Evolutionary conservation across 2,888 invertebrate species (phyloP).

Genomic region (Polymixis flavicincta): DNA sequence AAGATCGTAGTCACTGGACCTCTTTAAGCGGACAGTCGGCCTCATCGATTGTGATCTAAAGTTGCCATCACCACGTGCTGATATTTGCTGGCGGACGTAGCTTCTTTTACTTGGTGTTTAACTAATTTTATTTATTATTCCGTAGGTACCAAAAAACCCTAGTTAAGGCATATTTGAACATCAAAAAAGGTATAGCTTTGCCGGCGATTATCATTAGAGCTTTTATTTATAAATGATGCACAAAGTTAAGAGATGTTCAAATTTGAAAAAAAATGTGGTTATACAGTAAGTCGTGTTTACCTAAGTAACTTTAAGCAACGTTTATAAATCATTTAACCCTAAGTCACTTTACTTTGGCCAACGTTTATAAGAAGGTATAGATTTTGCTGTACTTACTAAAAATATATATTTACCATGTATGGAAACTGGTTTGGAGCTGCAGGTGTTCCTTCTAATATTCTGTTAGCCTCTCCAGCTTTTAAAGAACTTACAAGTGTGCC

Average conservation of each 20-base stretch:
- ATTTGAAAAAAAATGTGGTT: not conserved
- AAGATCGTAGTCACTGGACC: no score
- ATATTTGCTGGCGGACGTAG: no score
- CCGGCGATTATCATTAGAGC: not conserved
- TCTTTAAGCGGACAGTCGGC: no score
- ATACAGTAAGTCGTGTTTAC: not conserved
- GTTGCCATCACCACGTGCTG: no score
- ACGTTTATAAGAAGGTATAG: not conserved
- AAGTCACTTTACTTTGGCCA: no score
- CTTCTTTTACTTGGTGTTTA: no score
- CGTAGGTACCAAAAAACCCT: not conserved
- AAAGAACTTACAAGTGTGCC: conserved; percentile 1
- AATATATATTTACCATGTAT: conserved; percentile 21
- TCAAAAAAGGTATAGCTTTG: not conserved
- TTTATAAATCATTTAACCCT: not conserved
- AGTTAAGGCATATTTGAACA: not conserved
- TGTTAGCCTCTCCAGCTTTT: not conserved
- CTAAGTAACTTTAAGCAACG: not conserved
- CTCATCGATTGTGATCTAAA: no score
- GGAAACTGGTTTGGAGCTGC: not conserved
- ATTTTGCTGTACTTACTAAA: not conserved
- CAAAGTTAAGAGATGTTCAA: not conserved
- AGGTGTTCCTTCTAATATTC: conserved; percentile 8
- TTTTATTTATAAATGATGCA: no score
- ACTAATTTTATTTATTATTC: not conserved